phyloP scores from a whole-genome alignment of 1,140 invertebrate genomes.

The Drosophila rhopaloa region DNA sequence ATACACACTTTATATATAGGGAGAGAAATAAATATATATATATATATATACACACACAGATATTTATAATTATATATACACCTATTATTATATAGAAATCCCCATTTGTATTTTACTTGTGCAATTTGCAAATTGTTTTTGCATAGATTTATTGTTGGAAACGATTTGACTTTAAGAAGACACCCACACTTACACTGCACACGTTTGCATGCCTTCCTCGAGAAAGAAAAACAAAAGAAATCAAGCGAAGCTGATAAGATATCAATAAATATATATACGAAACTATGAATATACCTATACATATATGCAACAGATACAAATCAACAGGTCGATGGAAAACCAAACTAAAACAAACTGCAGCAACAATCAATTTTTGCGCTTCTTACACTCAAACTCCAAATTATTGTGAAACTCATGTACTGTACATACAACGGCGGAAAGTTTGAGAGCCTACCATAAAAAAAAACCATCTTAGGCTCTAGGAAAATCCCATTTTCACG shows the following conservation, averaged over 20 bases:
- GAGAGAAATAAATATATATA: conserved; percentile 32
- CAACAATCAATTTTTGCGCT: conserved; percentile 79
- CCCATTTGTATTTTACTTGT: conserved; percentile 40
- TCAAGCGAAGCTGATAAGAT: conserved; percentile 9
- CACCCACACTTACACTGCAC: conserved; percentile 16
- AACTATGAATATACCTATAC: conserved; percentile 26
- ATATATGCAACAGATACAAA: conserved; percentile 42
- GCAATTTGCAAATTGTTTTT: conserved; percentile 51
- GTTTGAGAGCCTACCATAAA: conserved; percentile 5
- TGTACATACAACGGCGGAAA: conserved; percentile 47
- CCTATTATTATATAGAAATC: conserved; percentile 21
- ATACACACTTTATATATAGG: conserved; percentile 19
- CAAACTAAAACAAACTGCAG: conserved; percentile 51
- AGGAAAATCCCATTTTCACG: conserved; percentile 12
- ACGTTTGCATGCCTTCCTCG: conserved; percentile 60
- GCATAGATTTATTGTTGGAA: conserved; percentile 36
- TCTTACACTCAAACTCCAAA: conserved; percentile 43
- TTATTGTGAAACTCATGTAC: conserved; percentile 29
- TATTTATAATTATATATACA: conserved; percentile 20
- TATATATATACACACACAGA: conserved; percentile 19
- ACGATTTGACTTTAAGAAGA: conserved; percentile 26
- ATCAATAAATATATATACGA: conserved; percentile 40
- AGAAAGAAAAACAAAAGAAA: background rate
- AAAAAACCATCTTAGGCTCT: conserved; percentile 14
- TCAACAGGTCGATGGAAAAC: conserved; percentile 24